phyloP scores from a whole-genome alignment of 2,113 vertebrate genomes.

The Lepisosteus oculatus region DNA sequence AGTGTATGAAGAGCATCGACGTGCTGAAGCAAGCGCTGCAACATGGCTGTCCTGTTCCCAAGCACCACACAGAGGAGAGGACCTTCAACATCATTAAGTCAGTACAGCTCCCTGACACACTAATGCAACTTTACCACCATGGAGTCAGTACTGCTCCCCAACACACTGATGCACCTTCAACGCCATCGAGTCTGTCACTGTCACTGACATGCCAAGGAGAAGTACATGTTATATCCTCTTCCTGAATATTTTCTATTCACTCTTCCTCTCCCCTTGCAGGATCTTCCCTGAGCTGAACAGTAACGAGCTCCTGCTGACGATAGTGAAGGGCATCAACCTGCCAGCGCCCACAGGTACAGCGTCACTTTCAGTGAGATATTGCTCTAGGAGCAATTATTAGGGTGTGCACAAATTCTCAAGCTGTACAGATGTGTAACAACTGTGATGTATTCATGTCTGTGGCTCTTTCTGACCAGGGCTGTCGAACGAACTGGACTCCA shows the following conservation, averaged over 20 bases:
- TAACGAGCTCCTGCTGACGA: constrained; percentile 75
- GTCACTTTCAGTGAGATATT: too few species aligned
- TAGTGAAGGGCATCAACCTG: constrained; percentile 75
- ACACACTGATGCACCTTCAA: constrained; percentile 18
- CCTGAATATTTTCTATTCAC: constrained; percentile 20
- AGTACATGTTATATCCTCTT: neutral
- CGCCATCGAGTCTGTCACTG: too few species aligned
- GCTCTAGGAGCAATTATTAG: too few species aligned
- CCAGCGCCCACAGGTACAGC: constrained; percentile 75
- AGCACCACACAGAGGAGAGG: constrained; percentile 78
- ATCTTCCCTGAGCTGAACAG: constrained; percentile 69
- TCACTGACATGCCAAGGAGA: too few species aligned
- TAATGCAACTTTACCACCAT: neutral
- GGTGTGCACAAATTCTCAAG: too few species aligned
- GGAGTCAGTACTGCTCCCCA: too few species aligned
- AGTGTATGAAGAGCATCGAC: constrained; percentile 75
- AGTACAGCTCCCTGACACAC: constrained; percentile 31
- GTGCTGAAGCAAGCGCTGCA: constrained; percentile 70
- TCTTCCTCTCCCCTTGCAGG: constrained; percentile 46
- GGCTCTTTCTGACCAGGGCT: constrained; percentile 63
- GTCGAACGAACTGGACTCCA: constrained; percentile 77
- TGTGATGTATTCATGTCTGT: too few species aligned
- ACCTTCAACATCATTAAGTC: constrained; percentile 81
- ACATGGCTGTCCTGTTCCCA: constrained; percentile 71
- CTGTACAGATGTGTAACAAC: too few species aligned